A percentile compares a stretch with the other conserved stretches of the same genome.
Conservation (phyloP, 53 echinoderm and acorn worm genomes). For the Glandiceps talaboti region DNA sequence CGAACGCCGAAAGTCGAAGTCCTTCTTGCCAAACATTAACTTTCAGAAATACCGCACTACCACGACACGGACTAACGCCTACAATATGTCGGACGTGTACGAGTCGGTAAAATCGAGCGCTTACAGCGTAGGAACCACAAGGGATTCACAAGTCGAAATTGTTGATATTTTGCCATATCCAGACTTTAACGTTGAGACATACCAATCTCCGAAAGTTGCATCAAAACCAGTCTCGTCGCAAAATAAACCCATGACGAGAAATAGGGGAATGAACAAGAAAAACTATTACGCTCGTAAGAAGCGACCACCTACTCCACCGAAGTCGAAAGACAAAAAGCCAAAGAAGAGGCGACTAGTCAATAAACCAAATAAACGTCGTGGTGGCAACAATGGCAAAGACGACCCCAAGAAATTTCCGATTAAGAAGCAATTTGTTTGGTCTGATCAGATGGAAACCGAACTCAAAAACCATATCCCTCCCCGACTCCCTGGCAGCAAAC, state of each 20-base stretch:
- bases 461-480: slow-evolving; percentile 54
- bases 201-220: neutral
- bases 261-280: neutral
- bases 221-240: neutral
- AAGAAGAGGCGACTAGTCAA: slow-evolving; percentile 15
- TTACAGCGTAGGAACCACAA: neutral
- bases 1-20: neutral
- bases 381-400: slow-evolving; percentile 39
- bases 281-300: neutral
- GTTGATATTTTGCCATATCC: neutral
- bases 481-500: slow-evolving; percentile 56
- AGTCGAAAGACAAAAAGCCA: slow-evolving; percentile 18
- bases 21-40: neutral
- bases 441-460: slow-evolving; percentile 46
- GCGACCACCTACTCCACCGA: slow-evolving; percentile 20
- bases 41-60: neutral
- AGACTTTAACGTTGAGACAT: neutral
- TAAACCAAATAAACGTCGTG: neutral
- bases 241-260: neutral
- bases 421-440: slow-evolving; percentile 69
- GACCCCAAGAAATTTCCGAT: slow-evolving; percentile 50
- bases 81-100: neutral
- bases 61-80: neutral
- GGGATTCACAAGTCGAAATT: neutral
- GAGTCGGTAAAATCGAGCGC: neutral